Base-by-base conservation (phyloP, 2,888 invertebrate genomes). In the Eugnorisma glareosa region DNA sequence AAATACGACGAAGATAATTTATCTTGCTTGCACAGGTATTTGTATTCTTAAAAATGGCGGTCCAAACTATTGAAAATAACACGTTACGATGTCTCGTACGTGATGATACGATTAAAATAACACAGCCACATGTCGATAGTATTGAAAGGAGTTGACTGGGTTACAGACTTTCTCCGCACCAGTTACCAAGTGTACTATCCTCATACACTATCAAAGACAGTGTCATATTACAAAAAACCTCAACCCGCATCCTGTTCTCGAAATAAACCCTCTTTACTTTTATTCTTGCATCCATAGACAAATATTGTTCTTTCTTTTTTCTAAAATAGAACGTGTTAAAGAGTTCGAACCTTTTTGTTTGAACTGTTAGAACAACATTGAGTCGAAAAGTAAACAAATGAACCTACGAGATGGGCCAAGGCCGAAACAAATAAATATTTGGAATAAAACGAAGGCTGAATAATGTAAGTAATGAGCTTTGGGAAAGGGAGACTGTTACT, bases 181-280 rank as follows among this genome's bases (percentile, higher is more conserved):
- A 72, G 86, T 74, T 79, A 76, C 28, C 73, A 76, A 82, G 71
- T 75, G 74, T 48, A 73, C 51, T 75, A 75, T 77, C 79, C 83
- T 79, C 70, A 67, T 67, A 63, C 51, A 40, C 51, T 75, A 64
- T 69, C 48, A 64, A 76, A 67, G 54, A 68, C 77, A 72, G 59
- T 90, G 86, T 91, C 85, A 75, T 68, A 79, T 91, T 90, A 90
- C 91, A 75, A 77, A 84, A 90, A 84, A 82, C 79, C 76, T 51
- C n/a, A 80, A 37, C 93, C 93, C 93, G 92, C 93, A 93, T 93
- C 93, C 93, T 92, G 91, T 86, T 90, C 87, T 87, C 83, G 80
- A 89, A 92, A 91, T 91, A 92, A 68, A 73, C 71, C 79, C 75
- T 75, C 54, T 64, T 64, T 63, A 43, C 64, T 64, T 72, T 66